These are phyloP conservation scores for Cyphomyrus plagiostoma DNA, from an alignment of 2,113 vertebrate genomes.

Conservation along the genomic window DNA sequence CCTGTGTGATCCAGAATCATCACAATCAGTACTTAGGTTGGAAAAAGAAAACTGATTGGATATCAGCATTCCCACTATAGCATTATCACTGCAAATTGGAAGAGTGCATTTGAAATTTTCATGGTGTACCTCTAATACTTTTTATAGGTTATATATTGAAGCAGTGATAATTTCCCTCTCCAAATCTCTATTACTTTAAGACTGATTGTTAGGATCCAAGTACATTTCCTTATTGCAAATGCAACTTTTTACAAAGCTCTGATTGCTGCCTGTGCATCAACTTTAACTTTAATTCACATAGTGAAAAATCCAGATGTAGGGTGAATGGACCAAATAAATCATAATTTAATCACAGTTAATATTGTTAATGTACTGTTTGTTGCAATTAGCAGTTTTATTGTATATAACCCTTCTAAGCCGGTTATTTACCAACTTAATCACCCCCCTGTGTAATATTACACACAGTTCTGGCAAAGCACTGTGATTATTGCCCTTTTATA, in stretches of 20 bases:
- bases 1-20: not conserved
- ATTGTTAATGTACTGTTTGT: constrained; percentile 18
- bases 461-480: constrained; percentile 4
- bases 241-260: constrained; percentile 1
- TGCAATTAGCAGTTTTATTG: constrained; percentile 9
- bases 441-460: not conserved
- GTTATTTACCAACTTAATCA: constrained; percentile 18
- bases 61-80: not conserved
- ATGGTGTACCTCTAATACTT: not conserved
- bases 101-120: not conserved
- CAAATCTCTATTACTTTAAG: not conserved
- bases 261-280: not conserved
- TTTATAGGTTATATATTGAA: not conserved
- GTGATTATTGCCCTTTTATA: not conserved
- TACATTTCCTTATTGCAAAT: not conserved
- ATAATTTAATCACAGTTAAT: constrained; percentile 19
- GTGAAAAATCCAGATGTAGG: constrained; percentile 4
- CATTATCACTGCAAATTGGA: not conserved
- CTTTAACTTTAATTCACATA: not conserved
- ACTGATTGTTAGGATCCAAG: not conserved
- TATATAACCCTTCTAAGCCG: constrained; percentile 17
- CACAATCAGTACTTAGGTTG: not conserved
- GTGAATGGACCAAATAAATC: constrained; percentile 20
- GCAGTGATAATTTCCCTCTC: not conserved
- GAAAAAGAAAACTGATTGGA: not conserved